Conservation (phyloP, 2,113 vertebrate species). For the Eubucco bourcierii region DNA sequence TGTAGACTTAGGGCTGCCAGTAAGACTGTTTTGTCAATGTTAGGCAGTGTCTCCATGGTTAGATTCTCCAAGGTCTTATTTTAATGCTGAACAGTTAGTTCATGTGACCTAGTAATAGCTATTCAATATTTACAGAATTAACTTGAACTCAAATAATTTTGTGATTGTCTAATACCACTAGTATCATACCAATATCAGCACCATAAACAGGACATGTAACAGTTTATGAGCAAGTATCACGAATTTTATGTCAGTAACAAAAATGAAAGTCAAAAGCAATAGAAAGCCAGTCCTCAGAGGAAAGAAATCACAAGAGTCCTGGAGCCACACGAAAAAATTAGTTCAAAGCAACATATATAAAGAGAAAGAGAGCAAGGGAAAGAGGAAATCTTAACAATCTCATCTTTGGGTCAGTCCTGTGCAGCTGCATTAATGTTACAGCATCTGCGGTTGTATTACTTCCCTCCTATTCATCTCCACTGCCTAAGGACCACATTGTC, state of each 20-base stretch:
- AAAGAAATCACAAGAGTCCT: neutral
- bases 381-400: too few species aligned
- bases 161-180: neutral
- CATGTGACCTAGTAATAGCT: neutral
- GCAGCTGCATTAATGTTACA: rapidly evolving
- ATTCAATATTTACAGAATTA: neutral
- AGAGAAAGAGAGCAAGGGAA: neutral
- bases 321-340: neutral
- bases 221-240: neutral
- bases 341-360: neutral
- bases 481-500: neutral
- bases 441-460: neutral
- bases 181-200: neutral
- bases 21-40: neutral
- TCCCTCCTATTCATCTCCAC: neutral
- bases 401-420: neutral
- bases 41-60: neutral
- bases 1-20: neutral
- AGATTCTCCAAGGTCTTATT: neutral
- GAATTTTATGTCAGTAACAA: neutral
- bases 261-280: neutral
- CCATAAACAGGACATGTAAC: neutral
- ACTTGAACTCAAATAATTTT: neutral
- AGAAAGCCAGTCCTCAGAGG: neutral
- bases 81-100: neutral